phyloP scores from a whole-genome alignment of 2,113 vertebrate genomes.

The Carollia perspicillata region DNA sequence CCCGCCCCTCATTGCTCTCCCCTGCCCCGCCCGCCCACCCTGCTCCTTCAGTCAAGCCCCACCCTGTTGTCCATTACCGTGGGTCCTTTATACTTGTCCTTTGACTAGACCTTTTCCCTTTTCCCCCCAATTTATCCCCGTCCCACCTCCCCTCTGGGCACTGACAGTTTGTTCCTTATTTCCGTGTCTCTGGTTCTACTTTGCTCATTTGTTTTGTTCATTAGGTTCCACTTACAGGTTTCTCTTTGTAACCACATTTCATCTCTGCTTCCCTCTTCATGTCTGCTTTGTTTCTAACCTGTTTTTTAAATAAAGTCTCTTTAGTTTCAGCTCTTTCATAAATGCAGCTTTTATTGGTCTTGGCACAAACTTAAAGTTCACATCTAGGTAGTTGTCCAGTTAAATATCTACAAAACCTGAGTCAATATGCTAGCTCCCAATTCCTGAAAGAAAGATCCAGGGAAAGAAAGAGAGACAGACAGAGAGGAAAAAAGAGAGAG shows the following conservation, averaged over 20 bases:
- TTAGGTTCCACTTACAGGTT: no score
- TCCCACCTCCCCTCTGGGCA: no score
- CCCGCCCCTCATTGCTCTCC: no score
- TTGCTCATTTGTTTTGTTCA: no score
- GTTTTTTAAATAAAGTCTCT: neutral
- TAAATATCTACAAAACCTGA: neutral
- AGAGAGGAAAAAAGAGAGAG: neutral
- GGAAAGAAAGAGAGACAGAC: neutral
- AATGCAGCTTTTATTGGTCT: neutral
- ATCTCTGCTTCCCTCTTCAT: neutral
- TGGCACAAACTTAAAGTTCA: neutral
- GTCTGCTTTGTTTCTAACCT: neutral
- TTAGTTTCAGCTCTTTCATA: neutral
- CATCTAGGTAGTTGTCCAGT: neutral
- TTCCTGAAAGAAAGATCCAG: neutral
- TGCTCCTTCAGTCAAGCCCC: no score
- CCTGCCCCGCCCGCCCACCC: no score
- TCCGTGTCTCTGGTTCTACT: no score
- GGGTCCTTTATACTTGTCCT: no score
- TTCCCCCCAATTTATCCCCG: no score
- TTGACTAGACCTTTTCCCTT: no score
- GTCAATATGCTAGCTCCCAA: neutral
- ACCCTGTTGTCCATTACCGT: no score
- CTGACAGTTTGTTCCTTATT: no score
- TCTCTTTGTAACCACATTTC: neutral